Evolutionary conservation across 2,797 vertebrate genomes (phyloP).

Genomic region (Propithecus deckenii): DNA sequence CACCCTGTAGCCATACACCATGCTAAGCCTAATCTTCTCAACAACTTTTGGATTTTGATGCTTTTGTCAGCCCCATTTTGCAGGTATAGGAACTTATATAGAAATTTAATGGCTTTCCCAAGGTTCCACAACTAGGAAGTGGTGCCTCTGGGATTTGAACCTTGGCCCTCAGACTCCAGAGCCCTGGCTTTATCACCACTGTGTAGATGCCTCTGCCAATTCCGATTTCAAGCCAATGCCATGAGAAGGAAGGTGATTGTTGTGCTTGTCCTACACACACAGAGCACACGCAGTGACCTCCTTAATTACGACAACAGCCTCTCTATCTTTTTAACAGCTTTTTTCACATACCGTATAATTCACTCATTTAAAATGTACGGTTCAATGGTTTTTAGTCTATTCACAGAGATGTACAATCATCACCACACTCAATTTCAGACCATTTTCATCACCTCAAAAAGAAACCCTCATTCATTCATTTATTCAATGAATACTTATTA

Average conservation of each 20-base stretch:
- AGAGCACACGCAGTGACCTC: neutral
- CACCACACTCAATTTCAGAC: neutral
- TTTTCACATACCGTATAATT: neutral
- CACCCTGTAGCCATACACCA: accelerated
- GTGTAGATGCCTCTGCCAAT: neutral
- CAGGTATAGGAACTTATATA: neutral
- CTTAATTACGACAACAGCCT: neutral
- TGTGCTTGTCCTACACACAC: neutral
- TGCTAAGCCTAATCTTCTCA: neutral
- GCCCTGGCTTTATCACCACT: neutral
- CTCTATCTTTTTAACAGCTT: neutral
- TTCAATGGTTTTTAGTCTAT: neutral
- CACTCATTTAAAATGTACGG: neutral
- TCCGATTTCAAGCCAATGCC: neutral
- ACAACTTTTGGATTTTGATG: neutral
- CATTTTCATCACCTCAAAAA: neutral
- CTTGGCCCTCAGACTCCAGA: neutral
- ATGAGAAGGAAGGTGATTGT: neutral
- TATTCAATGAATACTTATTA: neutral
- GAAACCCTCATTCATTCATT: neutral
- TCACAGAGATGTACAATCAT: neutral
- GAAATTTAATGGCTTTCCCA: neutral
- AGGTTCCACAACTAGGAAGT: neutral
- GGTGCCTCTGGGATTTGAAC: neutral
- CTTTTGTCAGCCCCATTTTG: neutral